phyloP scores from a whole-genome alignment of 2,888 invertebrate genomes.

The Lomographa bimaculata region DNA sequence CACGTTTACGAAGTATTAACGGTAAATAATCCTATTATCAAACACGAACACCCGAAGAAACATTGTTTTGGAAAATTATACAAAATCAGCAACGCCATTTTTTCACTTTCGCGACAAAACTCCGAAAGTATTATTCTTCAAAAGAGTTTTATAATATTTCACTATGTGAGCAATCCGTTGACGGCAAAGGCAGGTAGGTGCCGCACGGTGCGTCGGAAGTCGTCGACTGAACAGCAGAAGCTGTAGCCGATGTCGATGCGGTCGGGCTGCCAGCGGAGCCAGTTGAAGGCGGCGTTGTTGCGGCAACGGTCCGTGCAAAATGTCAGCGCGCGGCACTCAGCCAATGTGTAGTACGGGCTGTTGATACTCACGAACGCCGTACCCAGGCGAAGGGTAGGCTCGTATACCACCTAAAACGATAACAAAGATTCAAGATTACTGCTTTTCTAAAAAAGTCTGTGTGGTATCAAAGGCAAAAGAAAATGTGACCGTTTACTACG shows the following conservation, averaged over 20 bases:
- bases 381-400: constrained; percentile 71
- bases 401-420: constrained; percentile 75
- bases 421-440: too few species aligned
- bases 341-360: constrained; percentile 81
- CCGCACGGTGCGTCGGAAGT: constrained; percentile 78
- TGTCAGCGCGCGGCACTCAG: constrained; percentile 60
- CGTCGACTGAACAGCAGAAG: constrained; percentile 85
- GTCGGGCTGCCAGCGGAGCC: constrained; percentile 83
- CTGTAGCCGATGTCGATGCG: constrained; percentile 81
- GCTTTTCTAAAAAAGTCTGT: too few species aligned
- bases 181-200: constrained; percentile 81
- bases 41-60: too few species aligned
- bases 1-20: too few species aligned
- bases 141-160: too few species aligned
- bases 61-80: too few species aligned
- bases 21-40: too few species aligned
- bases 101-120: too few species aligned
- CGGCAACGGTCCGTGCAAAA: constrained; percentile 81
- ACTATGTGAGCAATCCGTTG: constrained; percentile 59
- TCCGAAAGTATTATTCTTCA: too few species aligned
- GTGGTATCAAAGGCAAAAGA: too few species aligned
- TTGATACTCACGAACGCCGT: constrained; percentile 85
- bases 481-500: too few species aligned
- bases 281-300: constrained; percentile 81
- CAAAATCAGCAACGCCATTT: too few species aligned